Evolutionary conservation across 2,797 vertebrate species (phyloP), one percentile per base, ranked within the genome.

Genomic region (Darevskia mixta): DNA sequence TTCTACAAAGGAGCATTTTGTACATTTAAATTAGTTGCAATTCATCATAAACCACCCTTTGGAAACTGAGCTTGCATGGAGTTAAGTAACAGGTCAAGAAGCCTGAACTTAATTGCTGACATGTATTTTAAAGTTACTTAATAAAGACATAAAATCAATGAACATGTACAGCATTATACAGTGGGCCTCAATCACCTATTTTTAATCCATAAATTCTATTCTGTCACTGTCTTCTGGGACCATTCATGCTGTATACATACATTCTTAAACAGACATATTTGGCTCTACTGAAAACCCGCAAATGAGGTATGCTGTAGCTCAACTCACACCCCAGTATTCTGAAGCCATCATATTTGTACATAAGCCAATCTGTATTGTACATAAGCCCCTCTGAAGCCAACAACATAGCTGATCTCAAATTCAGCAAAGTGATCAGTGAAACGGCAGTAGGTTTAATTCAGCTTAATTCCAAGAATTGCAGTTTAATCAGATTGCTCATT

Each of bases 11-110:
- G 49, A 82, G 41, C 29, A 75, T 66, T 64, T 66, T 64, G 38
- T n/a, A 81, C 20, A 64, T 87, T 87, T 82, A 75, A 43, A 75
- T 81, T 79, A 71, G 27, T 75, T 78, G 38, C 10, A 41, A 66
- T 67, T 27, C 41, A 11, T 7, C 64, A 86, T 66, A 67, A 23
- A 35, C 35, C 45, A 73, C 41, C 29, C 32, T 80, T 72, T 13
- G 49, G 73, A 75, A 64, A 80, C 49, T 72, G 41, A 69, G 23
- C 20, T 69, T 79, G 18, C n/a, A 35, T 64, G 38, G 29, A 35
- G 13, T 58, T 13, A 43, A 66, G 38, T 41, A 73, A n/a, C 45
- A n/a, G 20, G 23, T 73, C 55, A 73, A 81, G 49, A 18, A 35
- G 18, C 41, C 27, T 66, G 43, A 87, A 86, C 18, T 45, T 5